These are phyloP conservation scores for Leptonema lineaticorne DNA, from an alignment of 1,140 invertebrate genomes.

Conservation along the genomic window DNA sequence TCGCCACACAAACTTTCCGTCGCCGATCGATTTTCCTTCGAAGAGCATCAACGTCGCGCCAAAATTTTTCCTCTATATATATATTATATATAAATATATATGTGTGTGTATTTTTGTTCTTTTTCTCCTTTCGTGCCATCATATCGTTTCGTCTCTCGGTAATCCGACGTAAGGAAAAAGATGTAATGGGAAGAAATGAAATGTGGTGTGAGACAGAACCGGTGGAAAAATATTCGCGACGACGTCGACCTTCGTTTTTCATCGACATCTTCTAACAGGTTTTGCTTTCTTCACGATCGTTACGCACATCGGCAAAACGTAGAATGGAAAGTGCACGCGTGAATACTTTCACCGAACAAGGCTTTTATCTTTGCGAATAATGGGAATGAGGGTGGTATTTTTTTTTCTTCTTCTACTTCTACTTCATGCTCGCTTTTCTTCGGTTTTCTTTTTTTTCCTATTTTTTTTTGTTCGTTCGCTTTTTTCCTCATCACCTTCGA, in stretches of 20 bases:
- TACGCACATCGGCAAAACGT: background rate
- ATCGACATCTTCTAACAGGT: background rate
- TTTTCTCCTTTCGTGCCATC: no score
- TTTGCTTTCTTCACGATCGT: background rate
- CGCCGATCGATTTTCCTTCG: constrained; percentile 18
- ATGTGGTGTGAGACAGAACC: no score
- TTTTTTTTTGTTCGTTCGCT: no score
- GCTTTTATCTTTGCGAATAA: constrained; percentile 7
- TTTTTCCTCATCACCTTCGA: no score
- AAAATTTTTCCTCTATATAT: background rate
- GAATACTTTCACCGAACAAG: background rate
- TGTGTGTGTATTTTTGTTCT: no score
- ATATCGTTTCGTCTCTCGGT: no score
- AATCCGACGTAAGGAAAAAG: background rate
- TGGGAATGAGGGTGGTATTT: no score
- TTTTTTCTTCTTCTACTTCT: no score
- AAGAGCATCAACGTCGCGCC: constrained; percentile 2
- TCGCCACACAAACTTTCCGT: background rate
- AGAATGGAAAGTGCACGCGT: background rate
- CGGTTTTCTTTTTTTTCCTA: no score
- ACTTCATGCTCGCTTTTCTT: no score
- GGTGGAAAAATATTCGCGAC: background rate
- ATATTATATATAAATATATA: no score
- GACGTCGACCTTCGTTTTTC: background rate
- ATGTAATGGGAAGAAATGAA: no score